phyloP scores from a whole-genome alignment of 2,797 vertebrate species.

The Hephaestus fuliginosus region DNA sequence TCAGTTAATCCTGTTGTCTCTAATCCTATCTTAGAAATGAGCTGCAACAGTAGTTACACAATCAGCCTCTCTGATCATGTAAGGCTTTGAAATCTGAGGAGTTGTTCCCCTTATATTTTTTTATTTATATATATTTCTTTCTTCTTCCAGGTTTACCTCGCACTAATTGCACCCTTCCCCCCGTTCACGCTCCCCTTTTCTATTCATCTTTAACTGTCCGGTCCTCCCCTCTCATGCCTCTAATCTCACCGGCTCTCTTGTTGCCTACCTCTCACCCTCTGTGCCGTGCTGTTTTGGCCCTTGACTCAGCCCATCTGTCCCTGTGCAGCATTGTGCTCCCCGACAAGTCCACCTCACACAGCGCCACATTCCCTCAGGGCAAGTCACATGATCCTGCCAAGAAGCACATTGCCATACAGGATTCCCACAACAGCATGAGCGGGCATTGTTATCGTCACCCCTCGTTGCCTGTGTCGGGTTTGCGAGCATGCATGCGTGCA shows the following conservation, averaged over 20 bases:
- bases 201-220: slow-evolving; percentile 52
- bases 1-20: slow-evolving; percentile 77
- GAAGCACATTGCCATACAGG: slow-evolving; percentile 53
- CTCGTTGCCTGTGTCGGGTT: slow-evolving; percentile 4
- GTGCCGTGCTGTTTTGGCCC: slow-evolving; percentile 52
- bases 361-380: slow-evolving; percentile 73
- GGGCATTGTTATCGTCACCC: neutral
- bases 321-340: slow-evolving; percentile 71
- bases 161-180: slow-evolving; percentile 43
- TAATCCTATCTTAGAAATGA: slow-evolving; percentile 75
- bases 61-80: slow-evolving; percentile 65
- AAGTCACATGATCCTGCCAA: slow-evolving; percentile 63
- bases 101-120: slow-evolving; percentile 27
- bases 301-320: slow-evolving; percentile 87
- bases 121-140: slow-evolving; percentile 27
- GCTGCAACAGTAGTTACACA: slow-evolving; percentile 75
- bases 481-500: slow-evolving; percentile 21
- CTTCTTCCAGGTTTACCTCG: slow-evolving; percentile 22
- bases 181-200: slow-evolving; percentile 17
- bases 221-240: slow-evolving; percentile 37
- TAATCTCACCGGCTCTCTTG: slow-evolving; percentile 42
- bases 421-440: slow-evolving; percentile 41
- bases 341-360: slow-evolving; percentile 69
- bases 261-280: slow-evolving; percentile 51
- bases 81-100: slow-evolving; percentile 59